Evolutionary conservation across 2,888 invertebrate genomes (phyloP).

Genomic region (Seladonia tumulorum): DNA sequence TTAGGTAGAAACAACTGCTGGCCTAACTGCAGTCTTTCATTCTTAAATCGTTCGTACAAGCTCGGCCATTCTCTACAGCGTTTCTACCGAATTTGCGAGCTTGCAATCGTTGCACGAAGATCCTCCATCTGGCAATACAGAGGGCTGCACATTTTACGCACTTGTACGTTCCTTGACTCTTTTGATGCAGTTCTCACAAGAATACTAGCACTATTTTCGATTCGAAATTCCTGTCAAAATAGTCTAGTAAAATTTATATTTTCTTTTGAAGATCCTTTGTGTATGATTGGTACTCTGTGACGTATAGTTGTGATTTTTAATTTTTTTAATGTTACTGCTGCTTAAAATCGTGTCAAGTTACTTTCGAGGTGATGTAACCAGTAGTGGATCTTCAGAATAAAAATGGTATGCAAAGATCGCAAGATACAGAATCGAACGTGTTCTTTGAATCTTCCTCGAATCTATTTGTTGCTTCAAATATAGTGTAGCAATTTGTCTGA

Average conservation of each 20-base stretch:
- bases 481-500: background rate
- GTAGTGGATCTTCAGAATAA: background rate
- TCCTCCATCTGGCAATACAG: too few species aligned
- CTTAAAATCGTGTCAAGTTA: too few species aligned
- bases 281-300: too few species aligned
- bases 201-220: too few species aligned
- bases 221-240: too few species aligned
- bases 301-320: too few species aligned
- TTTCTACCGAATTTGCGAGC: background rate
- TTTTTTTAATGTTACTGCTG: too few species aligned
- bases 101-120: background rate
- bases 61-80: background rate
- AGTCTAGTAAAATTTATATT: background rate
- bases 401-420: background rate
- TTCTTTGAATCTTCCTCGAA: too few species aligned
- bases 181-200: too few species aligned
- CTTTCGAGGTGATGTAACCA: too few species aligned
- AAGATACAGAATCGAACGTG: background rate
- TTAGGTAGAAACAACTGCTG: background rate
- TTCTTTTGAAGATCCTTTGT: background rate
- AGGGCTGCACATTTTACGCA: too few species aligned
- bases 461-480: background rate
- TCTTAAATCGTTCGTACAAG: background rate
- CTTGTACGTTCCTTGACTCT: too few species aligned
- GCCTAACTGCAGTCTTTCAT: background rate